Evolutionary conservation across 1,140 invertebrate species (phyloP), one percentile per base, ranked within the genome.

Genomic region (Cheumatopsyche charites): DNA sequence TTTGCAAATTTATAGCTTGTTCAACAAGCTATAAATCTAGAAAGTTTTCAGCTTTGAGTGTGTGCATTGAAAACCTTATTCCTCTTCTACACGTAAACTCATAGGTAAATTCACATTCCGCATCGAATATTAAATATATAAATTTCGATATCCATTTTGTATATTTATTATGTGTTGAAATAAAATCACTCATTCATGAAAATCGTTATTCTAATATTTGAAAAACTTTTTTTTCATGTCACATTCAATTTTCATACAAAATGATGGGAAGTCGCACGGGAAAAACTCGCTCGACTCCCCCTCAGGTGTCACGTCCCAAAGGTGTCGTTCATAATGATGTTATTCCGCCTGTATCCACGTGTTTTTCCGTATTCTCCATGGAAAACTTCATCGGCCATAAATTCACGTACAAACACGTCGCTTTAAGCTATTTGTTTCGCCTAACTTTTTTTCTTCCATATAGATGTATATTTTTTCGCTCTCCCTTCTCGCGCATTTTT

Each of bases 271-370:
- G 29, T 13, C 52, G 41, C 67, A 45, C 43, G 65, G 21, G 65
- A 49, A 36, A 43, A 26, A 43, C 65, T 26, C 65, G n/a, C 65
- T 3, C 13, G 7, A 25, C 42, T 47, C 65, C 65, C 67, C 47
- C 17, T 55, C 49, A 55, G 62, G 62, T 66, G 62, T 61, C 43
- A 42, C 43, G 58, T 68, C 69, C 72, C 74, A 41, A 68, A 68
- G 71, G 71, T 67, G 69, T 67, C 71, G 45, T 67, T 70, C 72
- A 49, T 73, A 73, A 75, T 75, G 71, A 75, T 71, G 74, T 73
- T 73, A 75, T 71, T 75, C 74, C 71, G 69, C 45, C 55, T 70
- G 71, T 73, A 47, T 73, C 67, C 70, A 36, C 71, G 66, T 72
- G 42, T 71, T 71, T 71, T 71, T 52, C 62, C 29, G 52, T 67